Percentiles rank a stretch among this genome's conserved stretches.
These are phyloP conservation scores for Gallirallus australis DNA, from an alignment of 2,797 vertebrate genomes.

Conservation along the genomic window DNA sequence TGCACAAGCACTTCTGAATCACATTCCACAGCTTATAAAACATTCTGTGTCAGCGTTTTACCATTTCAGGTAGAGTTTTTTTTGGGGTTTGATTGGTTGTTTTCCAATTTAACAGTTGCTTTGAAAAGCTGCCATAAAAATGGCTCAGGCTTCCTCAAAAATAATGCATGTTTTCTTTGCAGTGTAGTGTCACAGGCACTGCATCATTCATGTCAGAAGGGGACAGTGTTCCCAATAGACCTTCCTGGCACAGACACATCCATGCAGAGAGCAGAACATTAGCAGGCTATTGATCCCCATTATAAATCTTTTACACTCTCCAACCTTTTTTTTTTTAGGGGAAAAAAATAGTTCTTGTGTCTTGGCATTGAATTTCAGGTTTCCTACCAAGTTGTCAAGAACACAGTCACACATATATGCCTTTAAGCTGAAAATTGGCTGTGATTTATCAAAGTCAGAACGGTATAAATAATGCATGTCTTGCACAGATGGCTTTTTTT, in stretches of 20 bases:
- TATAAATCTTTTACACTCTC: neutral
- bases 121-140: neutral
- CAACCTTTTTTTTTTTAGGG: neutral
- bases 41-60: neutral
- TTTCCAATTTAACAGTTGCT: neutral
- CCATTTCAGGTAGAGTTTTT: neutral
- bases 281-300: neutral
- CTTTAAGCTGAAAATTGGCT: neutral
- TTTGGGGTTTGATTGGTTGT: too few relatives aligned
- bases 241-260: neutral
- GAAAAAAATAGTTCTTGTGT: neutral
- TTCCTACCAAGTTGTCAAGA: neutral
- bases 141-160: neutral
- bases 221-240: neutral
- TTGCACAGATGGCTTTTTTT: neutral
- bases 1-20: neutral
- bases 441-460: slow-evolving; percentile 37
- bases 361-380: slow-evolving; percentile 1
- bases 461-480: slow-evolving; percentile 26
- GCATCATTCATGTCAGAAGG: neutral
- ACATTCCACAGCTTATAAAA: neutral
- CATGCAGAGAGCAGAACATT: neutral
- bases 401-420: neutral
- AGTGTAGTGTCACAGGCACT: neutral
- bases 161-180: neutral